Evolutionary conservation across 2,888 invertebrate genomes (phyloP).

Genomic region (Hirudinaria manillensis): DNA sequence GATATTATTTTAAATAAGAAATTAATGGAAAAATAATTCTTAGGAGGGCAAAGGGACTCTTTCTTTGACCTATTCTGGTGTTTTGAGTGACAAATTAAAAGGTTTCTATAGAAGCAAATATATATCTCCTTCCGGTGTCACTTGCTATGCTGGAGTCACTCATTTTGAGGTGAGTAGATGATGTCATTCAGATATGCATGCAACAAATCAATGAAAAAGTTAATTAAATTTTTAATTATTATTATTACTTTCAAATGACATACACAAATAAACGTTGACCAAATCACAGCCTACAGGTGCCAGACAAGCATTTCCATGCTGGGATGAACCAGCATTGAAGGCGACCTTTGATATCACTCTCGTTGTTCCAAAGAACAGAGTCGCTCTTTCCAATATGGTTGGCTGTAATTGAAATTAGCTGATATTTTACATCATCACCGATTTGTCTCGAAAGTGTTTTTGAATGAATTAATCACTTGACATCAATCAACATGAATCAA

Average conservation of each 20-base stretch:
- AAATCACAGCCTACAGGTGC: slow-evolving; percentile 62
- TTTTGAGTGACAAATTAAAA: slow-evolving; percentile 84
- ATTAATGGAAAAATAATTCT: not conserved
- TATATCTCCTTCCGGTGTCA: slow-evolving; percentile 64
- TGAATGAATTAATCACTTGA: too few species aligned
- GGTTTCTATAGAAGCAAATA: slow-evolving; percentile 91
- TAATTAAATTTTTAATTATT: not conserved
- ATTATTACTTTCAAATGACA: too few species aligned
- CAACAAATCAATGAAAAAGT: not conserved
- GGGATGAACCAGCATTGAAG: slow-evolving; percentile 82
- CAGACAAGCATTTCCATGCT: slow-evolving; percentile 79
- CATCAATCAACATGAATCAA: too few species aligned
- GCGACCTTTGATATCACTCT: slow-evolving; percentile 76
- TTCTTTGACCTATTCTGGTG: slow-evolving; percentile 71
- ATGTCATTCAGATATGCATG: not conserved
- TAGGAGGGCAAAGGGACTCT: slow-evolving; percentile 54
- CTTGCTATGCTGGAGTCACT: slow-evolving; percentile 72
- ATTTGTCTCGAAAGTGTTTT: too few species aligned
- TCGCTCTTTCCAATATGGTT: slow-evolving; percentile 89
- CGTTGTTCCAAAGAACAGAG: slow-evolving; percentile 69
- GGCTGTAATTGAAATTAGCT: slow-evolving; percentile 28
- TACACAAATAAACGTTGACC: slow-evolving; percentile 17
- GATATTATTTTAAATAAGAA: not conserved
- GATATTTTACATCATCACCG: too few species aligned
- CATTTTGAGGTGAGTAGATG: slow-evolving; percentile 62